Evolutionary conservation across 2,797 vertebrate genomes (phyloP), one percentile per base, ranked within the genome.

Genomic region (Coregonus ussuriensis): DNA sequence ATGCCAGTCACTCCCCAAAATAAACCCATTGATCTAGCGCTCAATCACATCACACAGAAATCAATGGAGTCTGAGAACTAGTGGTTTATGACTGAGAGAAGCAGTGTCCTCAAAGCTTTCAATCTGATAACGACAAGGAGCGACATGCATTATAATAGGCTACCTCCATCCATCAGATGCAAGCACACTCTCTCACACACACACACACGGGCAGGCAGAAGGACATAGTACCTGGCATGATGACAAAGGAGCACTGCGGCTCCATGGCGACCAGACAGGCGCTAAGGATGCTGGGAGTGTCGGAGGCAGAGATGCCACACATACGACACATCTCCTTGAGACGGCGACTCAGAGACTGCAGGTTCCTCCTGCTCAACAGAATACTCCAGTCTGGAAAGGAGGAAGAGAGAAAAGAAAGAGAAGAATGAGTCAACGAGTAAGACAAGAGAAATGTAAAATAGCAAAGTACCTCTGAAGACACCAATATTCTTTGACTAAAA

Each of bases 251-350:
- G 69, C 98, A 98, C 87, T 99, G 98, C 5, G 98, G 98, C 91
- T 99, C 98, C 96, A 99, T 97, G 82, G 98, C 98, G 86, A 99
- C 98, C 86, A 99, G 91, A 89, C 98, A 99, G 91, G 97, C 97
- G 76, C 97, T 99, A 83, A 99, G 96, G 87, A 99, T 99, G 94
- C 97, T 98, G 90, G 98, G 98, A 86, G 97, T 99, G 91, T 99
- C 98, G 0, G 98, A 96, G 16, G 97, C 96, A 18, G 98, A 99
- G 93, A 99, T 99, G 25, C 98, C 97, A 71, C 98, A 99, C 98
- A 99, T 96, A 84, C 95, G 91, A 88, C 98, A 99, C 67, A 96
- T 97, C 89, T 99, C 98, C 92, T 99, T 99, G 82, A 99, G 94
- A 56, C 97, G 96, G 89, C 97, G 97, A 81, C 97, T 97, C 71